Evolutionary conservation across 2,888 invertebrate genomes (phyloP), one percentile per base, ranked within the genome.

Genomic region (Meghimatium bilineatum): DNA sequence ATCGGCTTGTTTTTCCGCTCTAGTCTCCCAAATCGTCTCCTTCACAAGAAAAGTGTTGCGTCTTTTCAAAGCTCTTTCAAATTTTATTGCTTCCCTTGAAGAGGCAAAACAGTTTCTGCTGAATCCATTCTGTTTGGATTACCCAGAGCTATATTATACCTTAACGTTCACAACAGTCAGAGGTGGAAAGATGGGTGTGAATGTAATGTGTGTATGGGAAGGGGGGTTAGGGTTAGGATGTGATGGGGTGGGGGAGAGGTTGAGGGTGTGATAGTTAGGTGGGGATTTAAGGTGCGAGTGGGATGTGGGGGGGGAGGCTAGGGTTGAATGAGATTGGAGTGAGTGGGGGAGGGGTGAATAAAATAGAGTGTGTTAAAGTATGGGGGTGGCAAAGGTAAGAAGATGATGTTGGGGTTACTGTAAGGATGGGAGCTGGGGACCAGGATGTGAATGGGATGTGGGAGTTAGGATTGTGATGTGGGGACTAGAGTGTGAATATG

Each of bases 1-100:
- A 60, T n/a, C 17, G 12, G 63, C 76, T 63, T 77, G 76, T 77
- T 77, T 77, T 77, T 60, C 60, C 76, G 34, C 63, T 34, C 60
- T 63, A 26, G 26, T 36, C 38, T n/a, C 14, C 67, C 78, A n/a
- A 38, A n/a, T 44, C 63, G 29, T 38, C 67, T 66, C 32, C 12
- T 32, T 67, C 44, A 49, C 67, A 77, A 77, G 79, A 79, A 79
- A 67, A 79, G 79, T 79, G 79, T 67, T 77, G 76, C 76, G 60
- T 77, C 76, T 77, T 77, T 77, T 77, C 76, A 77, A 77, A 77
- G 76, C 76, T 77, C 63, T 77, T 79, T 79, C 79, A 79, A 67
- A 79, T 79, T 79, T 79, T 79, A 67, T 67, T 66, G 66, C 67
- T 67, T 67, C 79, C 67, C 66, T 49, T 79, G 67, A 79, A 79